Base-by-base conservation (phyloP, 23 tunicate species). In the Trididemnum clinides region DNA sequence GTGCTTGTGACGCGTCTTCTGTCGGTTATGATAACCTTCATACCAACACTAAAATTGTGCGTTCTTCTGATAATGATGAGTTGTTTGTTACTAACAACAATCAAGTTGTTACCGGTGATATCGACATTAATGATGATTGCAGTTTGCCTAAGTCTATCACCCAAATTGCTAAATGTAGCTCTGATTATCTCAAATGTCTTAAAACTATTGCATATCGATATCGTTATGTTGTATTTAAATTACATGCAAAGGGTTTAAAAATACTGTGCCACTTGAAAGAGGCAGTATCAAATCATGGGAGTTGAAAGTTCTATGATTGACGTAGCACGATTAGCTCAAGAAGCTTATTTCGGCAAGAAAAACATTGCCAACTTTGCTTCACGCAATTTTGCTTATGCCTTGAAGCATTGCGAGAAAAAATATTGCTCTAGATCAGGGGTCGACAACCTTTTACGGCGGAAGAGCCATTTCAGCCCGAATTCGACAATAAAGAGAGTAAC, bases 201-300 rank as follows among this genome's bases (percentile, higher is more conserved):
- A 73, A 38, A 73, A 36, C 38, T 27, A 73, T 73, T 73, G 80
- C 57, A 2, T 73, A 73, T 26, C 54, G 80, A 12, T 73, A 38
- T 38, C 57, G 80, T 5, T 36, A 73, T 28, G 80, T 73, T 39
- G 54, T 73, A 5, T 39, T 2, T 38, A 73, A 73, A 37, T 19
- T 39, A 1, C 23, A 36, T 2, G 31, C 30, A 15, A 66, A 32
- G 12, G 75, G 75, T 15, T 66, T 31, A 10, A 29, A 29, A 10
- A 15, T 66, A 6, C 19, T 5, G 36, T 31, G 5, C 3, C 12
- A 10, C n/a, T n/a, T n/a, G n/a, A n/a, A n/a, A n/a, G n/a, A n/a
- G n/a, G n/a, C n/a, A 36, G 80, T 26, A 7, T 73, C 28, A 73
- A 73, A 38, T 3, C 3, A 7, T 5, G 31, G 6, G 80, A 73